Evolutionary conservation across 2,113 vertebrate genomes (phyloP).

Genomic region (Lycocorax pyrrhopterus): DNA sequence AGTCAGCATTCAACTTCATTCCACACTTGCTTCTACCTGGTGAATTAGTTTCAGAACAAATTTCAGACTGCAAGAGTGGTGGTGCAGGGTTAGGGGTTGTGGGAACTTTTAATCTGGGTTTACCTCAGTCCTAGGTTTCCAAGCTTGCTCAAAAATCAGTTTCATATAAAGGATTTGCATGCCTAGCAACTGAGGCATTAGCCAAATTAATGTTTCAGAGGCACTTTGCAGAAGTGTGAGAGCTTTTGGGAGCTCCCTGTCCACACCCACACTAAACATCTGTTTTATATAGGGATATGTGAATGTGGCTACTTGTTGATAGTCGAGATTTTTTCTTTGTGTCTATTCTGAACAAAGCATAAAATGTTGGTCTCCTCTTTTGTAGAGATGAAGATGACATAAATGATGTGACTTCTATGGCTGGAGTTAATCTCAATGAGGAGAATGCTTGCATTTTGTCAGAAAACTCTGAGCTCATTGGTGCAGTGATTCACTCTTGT

Average conservation of each 20-base stretch:
- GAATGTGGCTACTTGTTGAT: neutral
- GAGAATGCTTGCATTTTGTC: conserved; percentile 84
- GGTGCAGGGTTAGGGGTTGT: neutral
- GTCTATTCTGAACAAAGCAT: neutral
- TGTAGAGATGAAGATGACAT: conserved; percentile 91
- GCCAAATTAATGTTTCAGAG: neutral
- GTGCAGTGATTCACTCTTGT: conserved; percentile 83
- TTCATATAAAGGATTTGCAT: neutral
- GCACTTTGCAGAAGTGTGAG: neutral
- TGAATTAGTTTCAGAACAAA: neutral
- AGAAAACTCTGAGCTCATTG: conserved; percentile 75
- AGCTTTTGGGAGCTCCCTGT: neutral
- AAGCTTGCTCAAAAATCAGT: neutral
- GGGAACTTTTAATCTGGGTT: neutral
- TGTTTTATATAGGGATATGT: neutral
- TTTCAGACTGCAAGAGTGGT: neutral
- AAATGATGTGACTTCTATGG: conserved; percentile 95
- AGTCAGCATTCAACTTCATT: neutral
- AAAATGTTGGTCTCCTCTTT: neutral
- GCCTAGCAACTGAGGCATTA: neutral
- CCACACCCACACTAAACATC: neutral
- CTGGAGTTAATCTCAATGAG: conserved; percentile 87
- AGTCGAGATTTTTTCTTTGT: neutral
- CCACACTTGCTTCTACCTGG: neutral
- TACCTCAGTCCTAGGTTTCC: neutral